Evolutionary conservation across 2,113 vertebrate genomes (phyloP), one percentile per base, ranked within the genome.

Genomic region (Cromileptes altivelis): DNA sequence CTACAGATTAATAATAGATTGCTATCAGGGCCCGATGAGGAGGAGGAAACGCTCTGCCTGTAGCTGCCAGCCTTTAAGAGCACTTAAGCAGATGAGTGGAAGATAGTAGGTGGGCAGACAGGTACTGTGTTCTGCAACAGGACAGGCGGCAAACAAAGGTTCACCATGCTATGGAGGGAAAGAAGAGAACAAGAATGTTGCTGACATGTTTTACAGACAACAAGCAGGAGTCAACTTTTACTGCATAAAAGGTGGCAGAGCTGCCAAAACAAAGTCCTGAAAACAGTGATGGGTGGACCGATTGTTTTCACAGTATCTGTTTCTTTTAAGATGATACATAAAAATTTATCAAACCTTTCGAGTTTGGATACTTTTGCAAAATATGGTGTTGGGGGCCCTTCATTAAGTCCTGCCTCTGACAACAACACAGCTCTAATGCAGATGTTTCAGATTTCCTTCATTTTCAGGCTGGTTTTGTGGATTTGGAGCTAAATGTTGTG

Each of bases 1-100:
- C 79, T 71, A n/a, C 89, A 88, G 91, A 94, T 94, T 93, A 94
- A 95, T 94, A 94, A 93, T 92, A 91, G 87, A 95, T 91, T 79
- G 79, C 68, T 78, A 88, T 82, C 70, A 12, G 85, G 83, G 37
- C 74, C 49, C 49, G 56, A 77, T 52, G 86, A 90, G 58, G 88
- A 88, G 83, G 86, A 86, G 79, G 75, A 91, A 85, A 45, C 6
- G 57, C 70, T 75, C 65, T 23, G 85, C 64, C 82, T 69, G 80
- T 73, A 75, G 82, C 84, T 81, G 87, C 84, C 81, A 88, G 91
- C 55, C 67, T 86, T 87, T 86, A 84, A 93, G 89, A 88, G 93
- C 92, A 93, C 92, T 94, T 93, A 88, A 84, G 86, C 81, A 85
- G 89, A 94, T 88, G 93, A 93, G 92, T 85, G 86, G 84, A 85